Evolutionary conservation across 2,888 invertebrate species (phyloP).

Genomic region (Lordiphosa andalusiaca): DNA sequence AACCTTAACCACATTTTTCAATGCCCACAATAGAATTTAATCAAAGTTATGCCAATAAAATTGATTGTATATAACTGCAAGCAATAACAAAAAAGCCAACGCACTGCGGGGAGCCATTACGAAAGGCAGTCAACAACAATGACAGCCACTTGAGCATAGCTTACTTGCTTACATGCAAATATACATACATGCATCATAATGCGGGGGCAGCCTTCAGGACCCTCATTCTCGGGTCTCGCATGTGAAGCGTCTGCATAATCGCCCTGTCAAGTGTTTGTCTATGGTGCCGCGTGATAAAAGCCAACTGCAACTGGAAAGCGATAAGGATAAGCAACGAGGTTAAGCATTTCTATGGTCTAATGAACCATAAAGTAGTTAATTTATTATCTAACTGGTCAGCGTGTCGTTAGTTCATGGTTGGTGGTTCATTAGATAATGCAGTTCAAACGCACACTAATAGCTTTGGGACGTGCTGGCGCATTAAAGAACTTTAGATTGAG

Average conservation of each 20-base stretch:
- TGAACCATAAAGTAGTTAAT: slow-evolving; percentile 27
- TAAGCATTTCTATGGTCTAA: slow-evolving; percentile 41
- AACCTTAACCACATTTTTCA: slow-evolving; percentile 19
- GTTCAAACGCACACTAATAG: slow-evolving; percentile 41
- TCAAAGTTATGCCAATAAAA: slow-evolving; percentile 22
- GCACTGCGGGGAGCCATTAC: slow-evolving; percentile 32
- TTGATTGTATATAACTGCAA: slow-evolving; percentile 22
- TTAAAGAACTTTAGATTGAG: slow-evolving; percentile 12
- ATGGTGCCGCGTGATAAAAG: slow-evolving; percentile 24
- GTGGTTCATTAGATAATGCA: slow-evolving; percentile 26
- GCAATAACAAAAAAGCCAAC: slow-evolving; percentile 30
- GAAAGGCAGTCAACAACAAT: slow-evolving; percentile 23
- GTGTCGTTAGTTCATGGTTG: not conserved
- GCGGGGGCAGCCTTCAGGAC: slow-evolving; percentile 4
- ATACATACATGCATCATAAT: slow-evolving; percentile 6
- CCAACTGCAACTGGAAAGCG: slow-evolving; percentile 32
- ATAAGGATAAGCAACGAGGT: slow-evolving; percentile 19
- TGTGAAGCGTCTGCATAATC: slow-evolving; percentile 24
- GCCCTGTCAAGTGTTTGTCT: slow-evolving; percentile 29
- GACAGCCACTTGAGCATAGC: slow-evolving; percentile 17
- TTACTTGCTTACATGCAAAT: no score
- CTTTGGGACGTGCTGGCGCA: slow-evolving; percentile 44
- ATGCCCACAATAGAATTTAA: slow-evolving; percentile 14
- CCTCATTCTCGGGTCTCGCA: not conserved
- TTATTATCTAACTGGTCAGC: slow-evolving; percentile 27